Evolutionary conservation across 35 echinoderm and acorn worm genomes (phyloP).

Genomic region (Apostichopus parvimensis): DNA sequence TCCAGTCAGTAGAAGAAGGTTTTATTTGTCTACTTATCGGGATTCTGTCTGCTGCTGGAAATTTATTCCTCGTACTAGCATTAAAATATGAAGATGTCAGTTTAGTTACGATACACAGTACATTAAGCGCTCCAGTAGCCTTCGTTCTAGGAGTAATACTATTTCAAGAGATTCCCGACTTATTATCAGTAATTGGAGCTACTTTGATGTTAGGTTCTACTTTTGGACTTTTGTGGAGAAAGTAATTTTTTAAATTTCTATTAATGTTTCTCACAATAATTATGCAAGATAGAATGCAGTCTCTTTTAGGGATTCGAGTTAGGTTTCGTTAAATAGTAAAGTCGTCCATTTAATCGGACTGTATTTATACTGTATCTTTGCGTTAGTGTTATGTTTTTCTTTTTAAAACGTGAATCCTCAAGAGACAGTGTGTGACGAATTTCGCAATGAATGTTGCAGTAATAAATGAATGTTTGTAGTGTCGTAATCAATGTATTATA

Average conservation of each 20-base stretch:
- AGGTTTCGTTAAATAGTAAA: too few species aligned
- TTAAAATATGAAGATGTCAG: slow-evolving; percentile 30
- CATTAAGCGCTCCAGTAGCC: not conserved
- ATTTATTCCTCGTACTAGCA: slow-evolving; percentile 10
- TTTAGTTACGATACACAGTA: not conserved
- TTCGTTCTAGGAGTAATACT: slow-evolving; percentile 6
- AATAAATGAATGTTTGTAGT: not conserved
- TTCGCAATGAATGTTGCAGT: not conserved
- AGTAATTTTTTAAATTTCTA: not conserved
- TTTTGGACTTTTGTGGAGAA: slow-evolving; percentile 25
- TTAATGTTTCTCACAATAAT: too few species aligned
- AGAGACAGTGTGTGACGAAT: not conserved
- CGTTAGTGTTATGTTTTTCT: not conserved
- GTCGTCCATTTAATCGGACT: too few species aligned
- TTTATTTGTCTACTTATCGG: not conserved
- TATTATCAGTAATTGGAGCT: slow-evolving; percentile 5
- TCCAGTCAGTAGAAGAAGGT: not conserved
- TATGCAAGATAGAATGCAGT: too few species aligned
- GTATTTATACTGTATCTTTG: too few species aligned
- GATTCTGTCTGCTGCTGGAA: slow-evolving; percentile 7
- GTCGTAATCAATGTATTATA: not conserved
- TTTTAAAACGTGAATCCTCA: not conserved
- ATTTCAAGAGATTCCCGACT: slow-evolving; percentile 19
- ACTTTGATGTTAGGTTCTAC: slow-evolving; percentile 12
- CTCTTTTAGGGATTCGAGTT: too few species aligned